Conservation (phyloP, 2,888 invertebrate genomes). For the Papilio gigon region DNA sequence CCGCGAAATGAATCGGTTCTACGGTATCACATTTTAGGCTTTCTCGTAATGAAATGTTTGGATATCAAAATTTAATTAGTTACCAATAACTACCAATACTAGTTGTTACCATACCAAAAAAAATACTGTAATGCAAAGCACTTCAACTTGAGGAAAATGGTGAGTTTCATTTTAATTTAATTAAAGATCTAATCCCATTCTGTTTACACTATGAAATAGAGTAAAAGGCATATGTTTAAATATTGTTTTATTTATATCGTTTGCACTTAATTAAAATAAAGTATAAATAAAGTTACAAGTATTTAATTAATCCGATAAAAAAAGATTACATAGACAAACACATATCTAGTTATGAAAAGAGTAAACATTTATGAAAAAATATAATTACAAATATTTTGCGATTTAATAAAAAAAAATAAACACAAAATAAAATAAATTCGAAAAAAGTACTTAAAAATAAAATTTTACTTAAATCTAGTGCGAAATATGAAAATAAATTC, state of each 20-base stretch:
- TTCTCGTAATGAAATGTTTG: neutral
- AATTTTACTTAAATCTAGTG: conserved; percentile 9
- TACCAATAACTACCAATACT: neutral
- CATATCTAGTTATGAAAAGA: neutral
- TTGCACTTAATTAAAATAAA: neutral
- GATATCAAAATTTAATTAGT: neutral
- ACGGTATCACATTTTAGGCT: neutral
- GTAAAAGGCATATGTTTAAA: neutral
- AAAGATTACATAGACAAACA: neutral
- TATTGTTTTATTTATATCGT: conserved; percentile 3
- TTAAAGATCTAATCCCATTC: neutral
- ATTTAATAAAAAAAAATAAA: neutral
- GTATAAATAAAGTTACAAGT: conserved; percentile 3
- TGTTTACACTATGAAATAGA: neutral
- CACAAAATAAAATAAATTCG: neutral
- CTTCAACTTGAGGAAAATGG: neutral
- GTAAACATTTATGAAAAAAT: neutral
- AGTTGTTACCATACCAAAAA: neutral
- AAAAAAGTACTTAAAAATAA: conserved; percentile 15
- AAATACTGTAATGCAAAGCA: neutral
- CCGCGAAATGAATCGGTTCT: neutral
- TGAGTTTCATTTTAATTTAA: neutral
- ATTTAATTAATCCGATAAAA: neutral
- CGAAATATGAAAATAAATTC: neutral
- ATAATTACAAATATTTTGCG: neutral